Conservation (phyloP, 2,888 invertebrate species). For the Chouioia cunea region DNA sequence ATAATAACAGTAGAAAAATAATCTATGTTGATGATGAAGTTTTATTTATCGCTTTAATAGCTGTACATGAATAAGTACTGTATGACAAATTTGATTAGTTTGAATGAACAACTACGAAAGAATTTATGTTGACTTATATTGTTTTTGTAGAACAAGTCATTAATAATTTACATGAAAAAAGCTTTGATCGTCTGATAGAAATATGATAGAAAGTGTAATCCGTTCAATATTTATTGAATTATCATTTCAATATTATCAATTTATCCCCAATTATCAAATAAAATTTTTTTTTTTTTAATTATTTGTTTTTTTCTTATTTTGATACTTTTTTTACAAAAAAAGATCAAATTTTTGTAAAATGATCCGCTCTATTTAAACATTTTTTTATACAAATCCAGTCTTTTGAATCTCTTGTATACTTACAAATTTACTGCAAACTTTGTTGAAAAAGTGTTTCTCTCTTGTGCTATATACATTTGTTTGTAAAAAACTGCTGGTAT, state of each 20-base stretch:
- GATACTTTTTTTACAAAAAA: too few relatives aligned
- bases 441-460: constrained; percentile 10
- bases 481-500: constrained; percentile 17
- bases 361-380: too few relatives aligned
- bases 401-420: too few relatives aligned
- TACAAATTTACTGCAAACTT: constrained; percentile 19
- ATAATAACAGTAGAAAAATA: constrained; percentile 10
- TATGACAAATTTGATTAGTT: constrained; percentile 10
- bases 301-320: too few relatives aligned
- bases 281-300: too few relatives aligned
- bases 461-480: constrained; percentile 27
- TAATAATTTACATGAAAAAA: constrained; percentile 4
- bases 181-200: not conserved
- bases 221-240: too few relatives aligned
- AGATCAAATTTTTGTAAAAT: too few relatives aligned
- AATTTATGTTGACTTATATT: constrained; percentile 20
- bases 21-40: constrained; percentile 13
- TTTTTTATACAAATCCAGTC: too few relatives aligned
- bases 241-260: too few relatives aligned
- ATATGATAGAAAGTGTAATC: too few relatives aligned
- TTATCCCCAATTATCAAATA: too few relatives aligned
- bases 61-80: not conserved
- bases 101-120: constrained; percentile 1
- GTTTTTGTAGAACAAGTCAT: constrained; percentile 11
- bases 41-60: constrained; percentile 7